Conservation (phyloP, 2,113 vertebrate genomes). For the Hydrolagus affinis region DNA sequence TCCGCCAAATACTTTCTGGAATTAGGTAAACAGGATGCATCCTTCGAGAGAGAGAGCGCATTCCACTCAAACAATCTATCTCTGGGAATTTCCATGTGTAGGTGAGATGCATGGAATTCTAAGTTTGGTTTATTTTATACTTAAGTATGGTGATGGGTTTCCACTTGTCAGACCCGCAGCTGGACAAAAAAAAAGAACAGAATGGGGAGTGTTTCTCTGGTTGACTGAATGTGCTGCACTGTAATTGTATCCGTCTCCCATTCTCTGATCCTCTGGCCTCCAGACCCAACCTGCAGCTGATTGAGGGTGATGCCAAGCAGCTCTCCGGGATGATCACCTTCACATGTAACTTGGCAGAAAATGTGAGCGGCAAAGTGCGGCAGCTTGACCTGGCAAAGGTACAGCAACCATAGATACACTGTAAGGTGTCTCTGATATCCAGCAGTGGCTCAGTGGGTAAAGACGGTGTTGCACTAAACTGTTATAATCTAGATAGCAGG, state of each 20-base stretch:
- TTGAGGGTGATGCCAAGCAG: conserved; percentile 89
- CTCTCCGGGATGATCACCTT: conserved; percentile 92
- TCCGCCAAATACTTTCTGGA: no score
- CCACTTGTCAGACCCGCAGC: no score
- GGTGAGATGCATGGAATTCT: no score
- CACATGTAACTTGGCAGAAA: conserved; percentile 91
- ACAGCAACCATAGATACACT: not conserved
- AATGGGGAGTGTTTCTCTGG: not conserved
- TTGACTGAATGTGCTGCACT: not conserved
- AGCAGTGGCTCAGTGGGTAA: not conserved
- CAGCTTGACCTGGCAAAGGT: conserved; percentile 96
- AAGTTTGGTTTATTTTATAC: no score
- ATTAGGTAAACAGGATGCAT: no score
- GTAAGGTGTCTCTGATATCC: not conserved
- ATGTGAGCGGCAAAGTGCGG: conserved; percentile 90
- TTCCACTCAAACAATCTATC: no score
- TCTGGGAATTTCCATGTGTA: no score
- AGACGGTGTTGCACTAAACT: no score
- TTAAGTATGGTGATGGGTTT: no score
- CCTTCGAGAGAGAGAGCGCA: no score
- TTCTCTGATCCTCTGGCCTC: not conserved
- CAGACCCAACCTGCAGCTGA: conserved; percentile 88
- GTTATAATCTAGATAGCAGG: no score
- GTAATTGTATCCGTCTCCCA: accelerated
- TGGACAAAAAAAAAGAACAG: no score